A percentile compares a stretch with the other conserved stretches of the same genome.
These are phyloP conservation scores for Chaenogobius annularis DNA, from an alignment of 2,113 vertebrate species.

Conservation along the genomic window DNA sequence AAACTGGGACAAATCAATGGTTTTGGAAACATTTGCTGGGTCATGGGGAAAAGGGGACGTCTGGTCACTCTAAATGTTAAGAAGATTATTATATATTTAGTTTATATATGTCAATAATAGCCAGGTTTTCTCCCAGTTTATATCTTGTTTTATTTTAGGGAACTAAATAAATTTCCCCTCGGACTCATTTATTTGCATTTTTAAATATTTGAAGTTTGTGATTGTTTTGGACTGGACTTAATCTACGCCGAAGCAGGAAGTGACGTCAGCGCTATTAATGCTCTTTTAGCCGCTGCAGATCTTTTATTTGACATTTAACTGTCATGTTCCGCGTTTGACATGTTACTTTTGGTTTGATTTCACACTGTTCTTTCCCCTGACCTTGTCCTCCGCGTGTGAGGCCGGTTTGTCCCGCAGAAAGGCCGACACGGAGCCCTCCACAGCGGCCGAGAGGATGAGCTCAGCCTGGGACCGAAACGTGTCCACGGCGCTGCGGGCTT, in stretches of 20 bases:
- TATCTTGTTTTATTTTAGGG: too few species aligned
- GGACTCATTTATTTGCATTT: too few species aligned
- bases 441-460: conserved; percentile 45
- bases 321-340: neutral
- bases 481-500: neutral
- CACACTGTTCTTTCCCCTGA: neutral
- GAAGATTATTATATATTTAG: too few species aligned
- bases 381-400: neutral
- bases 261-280: conserved; percentile 22
- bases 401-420: neutral
- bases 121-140: too few species aligned
- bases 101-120: too few species aligned
- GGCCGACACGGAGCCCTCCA: conserved; percentile 22
- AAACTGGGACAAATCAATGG: too few species aligned
- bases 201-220: too few species aligned
- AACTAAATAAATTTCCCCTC: too few species aligned
- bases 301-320: neutral
- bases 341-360: neutral
- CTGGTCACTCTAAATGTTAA: too few species aligned
- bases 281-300: neutral
- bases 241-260: conserved; percentile 34
- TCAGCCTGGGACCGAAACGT: conserved; percentile 46
- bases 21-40: too few species aligned
- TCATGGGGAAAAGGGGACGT: too few species aligned
- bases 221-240: too few species aligned